Evolutionary conservation across 2,888 invertebrate species (phyloP).

Genomic region (Ochropleura leucogaster): DNA sequence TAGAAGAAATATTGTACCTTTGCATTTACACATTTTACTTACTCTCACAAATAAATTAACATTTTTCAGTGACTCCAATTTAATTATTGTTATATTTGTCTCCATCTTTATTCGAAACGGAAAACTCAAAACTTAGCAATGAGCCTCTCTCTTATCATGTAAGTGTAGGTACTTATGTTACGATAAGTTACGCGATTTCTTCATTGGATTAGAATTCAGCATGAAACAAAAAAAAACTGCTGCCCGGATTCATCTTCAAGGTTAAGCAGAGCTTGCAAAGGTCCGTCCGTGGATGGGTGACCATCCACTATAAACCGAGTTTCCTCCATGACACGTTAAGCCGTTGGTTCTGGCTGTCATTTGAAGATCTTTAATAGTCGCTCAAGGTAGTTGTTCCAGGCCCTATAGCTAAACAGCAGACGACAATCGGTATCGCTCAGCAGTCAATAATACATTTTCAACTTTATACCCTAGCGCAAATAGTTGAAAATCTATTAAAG

Average conservation of each 20-base stretch:
- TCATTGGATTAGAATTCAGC: neutral
- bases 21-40: too few relatives aligned
- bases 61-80: too few relatives aligned
- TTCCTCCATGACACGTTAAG: neutral
- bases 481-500: too few relatives aligned
- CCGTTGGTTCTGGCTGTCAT: neutral
- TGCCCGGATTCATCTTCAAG: neutral
- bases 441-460: too few relatives aligned
- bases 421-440: too few relatives aligned
- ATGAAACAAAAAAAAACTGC: neutral
- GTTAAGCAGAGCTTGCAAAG: neutral
- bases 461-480: too few relatives aligned
- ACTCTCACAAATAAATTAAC: too few relatives aligned
- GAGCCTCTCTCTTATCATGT: neutral
- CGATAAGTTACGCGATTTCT: slow-evolving; percentile 14
- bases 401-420: too few relatives aligned
- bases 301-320: neutral
- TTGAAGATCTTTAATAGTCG: neutral
- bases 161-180: slow-evolving; percentile 22
- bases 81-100: neutral
- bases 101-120: neutral
- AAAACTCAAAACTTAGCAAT: slow-evolving; percentile 14
- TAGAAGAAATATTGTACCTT: too few relatives aligned
- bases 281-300: neutral
- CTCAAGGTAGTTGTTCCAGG: too few relatives aligned